Evolutionary conservation across 2,888 invertebrate species (phyloP).

Genomic region (Leptogaster cylindrica): DNA sequence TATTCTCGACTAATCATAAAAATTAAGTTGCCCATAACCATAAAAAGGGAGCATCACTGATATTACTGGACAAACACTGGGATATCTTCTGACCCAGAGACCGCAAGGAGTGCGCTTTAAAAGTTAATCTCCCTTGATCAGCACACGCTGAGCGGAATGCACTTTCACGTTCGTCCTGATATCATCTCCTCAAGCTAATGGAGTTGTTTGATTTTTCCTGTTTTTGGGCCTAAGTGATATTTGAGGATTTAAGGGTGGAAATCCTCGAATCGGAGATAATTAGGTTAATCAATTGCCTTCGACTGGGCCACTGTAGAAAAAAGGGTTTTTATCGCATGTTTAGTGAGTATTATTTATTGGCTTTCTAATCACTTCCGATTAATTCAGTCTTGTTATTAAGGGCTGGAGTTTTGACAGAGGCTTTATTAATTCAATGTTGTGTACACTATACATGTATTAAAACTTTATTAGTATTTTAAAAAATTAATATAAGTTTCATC

Average conservation of each 20-base stretch:
- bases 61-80: constrained; percentile 14
- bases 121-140: constrained; percentile 42
- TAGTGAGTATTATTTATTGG: no score
- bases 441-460: no score
- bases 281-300: background rate
- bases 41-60: background rate
- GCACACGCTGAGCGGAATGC: constrained; percentile 1
- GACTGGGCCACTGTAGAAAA: no score
- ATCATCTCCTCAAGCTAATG: constrained; percentile 23
- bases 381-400: no score
- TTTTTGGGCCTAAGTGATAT: background rate
- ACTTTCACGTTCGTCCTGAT: background rate
- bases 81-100: constrained; percentile 38
- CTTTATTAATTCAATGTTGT: no score
- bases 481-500: no score
- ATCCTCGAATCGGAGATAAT: background rate
- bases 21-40: constrained; percentile 44
- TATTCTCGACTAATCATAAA: constrained; percentile 38
- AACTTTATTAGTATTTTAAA: no score
- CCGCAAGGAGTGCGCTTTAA: constrained; percentile 39
- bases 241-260: background rate
- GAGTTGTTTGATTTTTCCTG: constrained; percentile 20
- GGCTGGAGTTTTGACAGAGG: no score
- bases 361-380: no score
- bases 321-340: no score